phyloP scores from a whole-genome alignment of 2,797 vertebrate genomes.

The Scolopax rusticola region DNA sequence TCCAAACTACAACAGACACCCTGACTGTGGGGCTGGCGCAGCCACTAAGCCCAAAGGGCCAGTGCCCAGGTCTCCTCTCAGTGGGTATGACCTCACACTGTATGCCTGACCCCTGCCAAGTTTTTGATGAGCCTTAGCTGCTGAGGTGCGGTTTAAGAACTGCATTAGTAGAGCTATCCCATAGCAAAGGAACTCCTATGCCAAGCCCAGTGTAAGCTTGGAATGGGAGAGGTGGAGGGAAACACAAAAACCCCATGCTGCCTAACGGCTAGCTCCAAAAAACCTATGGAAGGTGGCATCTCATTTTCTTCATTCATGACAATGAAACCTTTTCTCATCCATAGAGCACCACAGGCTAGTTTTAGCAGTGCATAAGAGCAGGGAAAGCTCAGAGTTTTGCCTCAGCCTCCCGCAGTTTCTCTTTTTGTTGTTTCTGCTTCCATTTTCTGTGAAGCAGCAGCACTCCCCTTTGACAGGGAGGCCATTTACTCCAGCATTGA shows the following conservation, averaged over 20 bases:
- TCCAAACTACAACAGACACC: not conserved
- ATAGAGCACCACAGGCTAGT: not conserved
- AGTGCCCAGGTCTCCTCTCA: not conserved
- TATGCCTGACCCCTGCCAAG: not conserved
- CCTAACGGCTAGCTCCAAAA: not conserved
- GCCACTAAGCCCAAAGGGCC: not conserved
- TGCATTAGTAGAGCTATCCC: not conserved
- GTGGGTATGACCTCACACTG: rapidly evolving
- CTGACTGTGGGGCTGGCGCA: not conserved
- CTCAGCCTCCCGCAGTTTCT: not conserved
- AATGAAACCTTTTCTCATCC: not conserved
- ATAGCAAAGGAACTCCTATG: not conserved
- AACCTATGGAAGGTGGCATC: not conserved
- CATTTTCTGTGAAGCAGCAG: not conserved
- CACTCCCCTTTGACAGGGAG: not conserved
- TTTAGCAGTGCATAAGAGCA: not conserved
- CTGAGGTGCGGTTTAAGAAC: not conserved
- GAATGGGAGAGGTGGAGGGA: not conserved
- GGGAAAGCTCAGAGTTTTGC: not conserved
- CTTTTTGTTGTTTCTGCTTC: not conserved
- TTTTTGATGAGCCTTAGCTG: rapidly evolving
- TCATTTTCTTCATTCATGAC: not conserved
- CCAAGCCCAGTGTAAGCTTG: not conserved
- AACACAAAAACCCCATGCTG: not conserved
- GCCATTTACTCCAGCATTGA: not conserved